Base-by-base conservation (phyloP, 2,113 vertebrate species). In the Burhinus bistriatus region DNA sequence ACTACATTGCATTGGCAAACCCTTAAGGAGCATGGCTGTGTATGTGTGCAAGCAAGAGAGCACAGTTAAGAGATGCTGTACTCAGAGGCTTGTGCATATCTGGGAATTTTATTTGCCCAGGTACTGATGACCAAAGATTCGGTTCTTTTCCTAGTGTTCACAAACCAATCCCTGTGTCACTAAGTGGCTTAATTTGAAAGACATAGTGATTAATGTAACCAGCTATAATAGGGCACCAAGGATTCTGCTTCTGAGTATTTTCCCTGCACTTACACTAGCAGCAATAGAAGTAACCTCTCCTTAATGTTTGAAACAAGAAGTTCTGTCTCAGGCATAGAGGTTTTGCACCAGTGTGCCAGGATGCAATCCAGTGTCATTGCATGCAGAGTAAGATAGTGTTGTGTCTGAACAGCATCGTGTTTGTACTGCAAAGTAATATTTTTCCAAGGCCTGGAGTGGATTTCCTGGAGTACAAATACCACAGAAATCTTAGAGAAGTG, bases 101-200 rank as follows among this genome's bases (percentile, higher is more conserved):
- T 93, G 62, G 38, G 59, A 87, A 69, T 55, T 90, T 83, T 94
- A 51, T 92, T 87, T 94, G 73, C 20, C 38, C 11, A 4, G 34
- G 11, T 55, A 44, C 54, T 76, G 22, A 34, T 0, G 0, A 83
- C 12, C 45, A 71, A 89, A 76, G 51, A 92, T 52, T 13, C 51
- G 16, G 61, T 55, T 92, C 23, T 86, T 92, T 71, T 84, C 51
- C 77, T 71, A 25, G 61, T 52, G 20, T 82, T 93, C 66, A 71
- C 68, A 93, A 70, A 51, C 32, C 26, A 90, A 32, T 12, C 23
- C 15, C n/a, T 45, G 7, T 83, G 59, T 81, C 75, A 85, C 44
- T 42, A 85, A 82, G 45, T 77, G 27, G 17, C 54, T 89, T 91
- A 45, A 95, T 94, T 94, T 76, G 45, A 95, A 89, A 85, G 66